Evolutionary conservation across 1,140 invertebrate genomes (phyloP).

Genomic region (Macrocentrus cingulum): DNA sequence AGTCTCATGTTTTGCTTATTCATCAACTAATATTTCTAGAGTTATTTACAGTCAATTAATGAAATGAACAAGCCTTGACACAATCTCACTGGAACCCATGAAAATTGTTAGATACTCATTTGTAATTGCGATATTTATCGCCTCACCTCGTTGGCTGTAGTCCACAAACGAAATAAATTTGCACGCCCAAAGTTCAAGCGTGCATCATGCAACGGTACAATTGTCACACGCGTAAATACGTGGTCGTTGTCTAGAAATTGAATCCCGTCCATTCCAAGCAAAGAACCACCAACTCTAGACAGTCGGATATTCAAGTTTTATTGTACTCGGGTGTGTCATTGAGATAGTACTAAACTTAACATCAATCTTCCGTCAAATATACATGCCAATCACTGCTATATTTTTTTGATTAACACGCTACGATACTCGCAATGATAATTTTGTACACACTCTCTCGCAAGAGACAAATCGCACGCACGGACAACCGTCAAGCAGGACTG

Average conservation of each 20-base stretch:
- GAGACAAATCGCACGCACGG: too few relatives aligned
- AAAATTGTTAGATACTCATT: too few relatives aligned
- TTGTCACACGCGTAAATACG: slow-evolving; percentile 9
- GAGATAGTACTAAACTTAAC: neutral
- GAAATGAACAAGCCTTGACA: too few relatives aligned
- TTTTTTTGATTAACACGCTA: too few relatives aligned
- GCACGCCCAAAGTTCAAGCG: slow-evolving; percentile 22
- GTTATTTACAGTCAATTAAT: too few relatives aligned
- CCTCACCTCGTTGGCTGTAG: slow-evolving; percentile 12
- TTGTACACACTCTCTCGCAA: too few relatives aligned
- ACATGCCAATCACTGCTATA: neutral
- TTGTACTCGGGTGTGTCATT: slow-evolving; percentile 6
- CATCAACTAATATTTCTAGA: too few relatives aligned
- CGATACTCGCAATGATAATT: too few relatives aligned
- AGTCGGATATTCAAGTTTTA: neutral
- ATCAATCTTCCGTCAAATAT: neutral
- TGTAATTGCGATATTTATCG: too few relatives aligned
- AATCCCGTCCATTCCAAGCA: slow-evolving; percentile 14
- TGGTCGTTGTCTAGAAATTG: neutral
- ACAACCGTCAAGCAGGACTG: too few relatives aligned
- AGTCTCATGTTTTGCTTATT: neutral
- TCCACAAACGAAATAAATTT: slow-evolving; percentile 11
- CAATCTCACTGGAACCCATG: too few relatives aligned
- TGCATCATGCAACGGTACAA: slow-evolving; percentile 20
- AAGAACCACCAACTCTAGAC: neutral